phyloP scores from a whole-genome alignment of 2,888 invertebrate genomes.

The Cheilosia vernalis region DNA sequence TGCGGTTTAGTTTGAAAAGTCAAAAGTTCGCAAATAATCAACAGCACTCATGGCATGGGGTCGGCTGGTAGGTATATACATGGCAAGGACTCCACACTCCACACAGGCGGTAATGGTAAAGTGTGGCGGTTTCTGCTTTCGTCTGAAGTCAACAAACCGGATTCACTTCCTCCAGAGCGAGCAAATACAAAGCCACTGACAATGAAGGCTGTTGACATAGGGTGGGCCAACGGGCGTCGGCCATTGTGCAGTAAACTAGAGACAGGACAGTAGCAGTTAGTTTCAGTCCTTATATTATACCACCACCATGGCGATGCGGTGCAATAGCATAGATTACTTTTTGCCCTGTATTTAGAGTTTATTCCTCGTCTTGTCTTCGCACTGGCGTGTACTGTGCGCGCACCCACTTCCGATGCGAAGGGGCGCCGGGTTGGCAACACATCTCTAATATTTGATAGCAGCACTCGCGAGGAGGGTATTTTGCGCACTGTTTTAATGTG shows the following conservation, averaged over 20 bases:
- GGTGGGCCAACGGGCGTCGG: not conserved
- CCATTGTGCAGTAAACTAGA: slow-evolving; percentile 43
- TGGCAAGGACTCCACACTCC: not conserved
- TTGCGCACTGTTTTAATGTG: slow-evolving; percentile 63
- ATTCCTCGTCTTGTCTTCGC: slow-evolving; percentile 58
- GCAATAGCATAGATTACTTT: slow-evolving; percentile 42
- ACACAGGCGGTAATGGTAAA: not conserved
- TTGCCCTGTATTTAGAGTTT: slow-evolving; percentile 25
- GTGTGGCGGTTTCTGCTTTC: slow-evolving; percentile 40
- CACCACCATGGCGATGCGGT: not conserved
- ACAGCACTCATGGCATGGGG: slow-evolving; percentile 63
- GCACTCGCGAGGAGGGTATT: slow-evolving; percentile 29
- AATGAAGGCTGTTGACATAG: slow-evolving; percentile 41
- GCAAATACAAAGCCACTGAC: slow-evolving; percentile 46
- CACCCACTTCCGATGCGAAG: slow-evolving; percentile 35
- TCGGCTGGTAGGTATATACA: slow-evolving; percentile 5
- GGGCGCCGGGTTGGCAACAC: slow-evolving; percentile 27
- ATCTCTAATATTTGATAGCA: slow-evolving; percentile 54
- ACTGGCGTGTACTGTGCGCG: slow-evolving; percentile 1
- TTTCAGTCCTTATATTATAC: slow-evolving; percentile 7
- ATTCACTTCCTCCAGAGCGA: slow-evolving; percentile 26
- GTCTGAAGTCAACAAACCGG: slow-evolving; percentile 54
- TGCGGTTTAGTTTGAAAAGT: slow-evolving; percentile 72
- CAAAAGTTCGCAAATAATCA: slow-evolving; percentile 73
- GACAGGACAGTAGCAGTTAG: slow-evolving; percentile 4